These are phyloP conservation scores for Ornithoptera alexandrae DNA, from an alignment of 2,888 invertebrate species.

Conservation along the genomic window DNA sequence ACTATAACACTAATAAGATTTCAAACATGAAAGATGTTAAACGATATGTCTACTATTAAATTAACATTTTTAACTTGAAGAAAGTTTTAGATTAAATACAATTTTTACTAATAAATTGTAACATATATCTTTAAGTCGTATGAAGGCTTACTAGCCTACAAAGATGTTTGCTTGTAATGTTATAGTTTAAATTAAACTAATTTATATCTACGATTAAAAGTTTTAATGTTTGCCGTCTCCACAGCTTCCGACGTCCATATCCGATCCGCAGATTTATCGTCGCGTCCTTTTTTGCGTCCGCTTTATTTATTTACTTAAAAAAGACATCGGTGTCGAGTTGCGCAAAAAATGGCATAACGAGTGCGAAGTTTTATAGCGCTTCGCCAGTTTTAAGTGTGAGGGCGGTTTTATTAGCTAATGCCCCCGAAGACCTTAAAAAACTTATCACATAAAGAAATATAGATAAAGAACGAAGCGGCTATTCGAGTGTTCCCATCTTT, in stretches of 20 bases:
- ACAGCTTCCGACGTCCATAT: conserved; percentile 20
- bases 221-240: conserved; percentile 7
- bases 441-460: background rate
- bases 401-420: conserved; percentile 23
- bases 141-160: background rate
- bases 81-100: no score
- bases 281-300: conserved; percentile 45
- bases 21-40: background rate
- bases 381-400: conserved; percentile 31
- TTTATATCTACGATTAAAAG: background rate
- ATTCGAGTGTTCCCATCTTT: background rate
- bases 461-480: background rate
- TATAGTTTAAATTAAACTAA: background rate
- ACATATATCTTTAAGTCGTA: no score
- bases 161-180: background rate
- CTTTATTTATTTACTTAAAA: conserved; percentile 61
- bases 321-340: conserved; percentile 61
- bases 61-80: no score
- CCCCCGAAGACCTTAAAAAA: background rate
- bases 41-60: background rate
- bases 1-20: background rate
- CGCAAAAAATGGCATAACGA: conserved; percentile 49
- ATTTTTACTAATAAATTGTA: no score
- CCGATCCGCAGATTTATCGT: conserved; percentile 60
- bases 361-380: conserved; percentile 32